Percentiles rank a stretch among this genome's conserved stretches.
Conservation (phyloP, 2,113 vertebrate species). For the Ailurus styani region DNA sequence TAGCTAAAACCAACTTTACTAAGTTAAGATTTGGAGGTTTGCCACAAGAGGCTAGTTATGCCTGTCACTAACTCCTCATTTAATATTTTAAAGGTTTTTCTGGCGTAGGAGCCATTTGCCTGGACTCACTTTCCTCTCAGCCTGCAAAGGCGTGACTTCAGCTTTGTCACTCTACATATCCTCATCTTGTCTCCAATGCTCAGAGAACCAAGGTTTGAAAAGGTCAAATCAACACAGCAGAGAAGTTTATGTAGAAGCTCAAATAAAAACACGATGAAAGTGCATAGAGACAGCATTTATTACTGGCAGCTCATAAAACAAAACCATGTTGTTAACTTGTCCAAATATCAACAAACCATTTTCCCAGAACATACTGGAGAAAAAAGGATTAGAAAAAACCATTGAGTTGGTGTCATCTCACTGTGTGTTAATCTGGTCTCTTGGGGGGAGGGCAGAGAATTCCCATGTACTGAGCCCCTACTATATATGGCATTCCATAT, state of each 20-base stretch:
- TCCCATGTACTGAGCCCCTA: neutral
- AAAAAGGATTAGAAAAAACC: neutral
- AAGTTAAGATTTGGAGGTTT: slow-evolving; percentile 61
- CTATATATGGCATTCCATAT: accelerated
- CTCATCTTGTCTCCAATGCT: slow-evolving; percentile 26
- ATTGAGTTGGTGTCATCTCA: neutral
- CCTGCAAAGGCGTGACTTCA: neutral
- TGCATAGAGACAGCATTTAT: neutral
- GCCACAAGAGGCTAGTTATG: slow-evolving; percentile 62
- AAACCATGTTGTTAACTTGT: neutral
- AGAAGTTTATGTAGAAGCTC: slow-evolving; percentile 67
- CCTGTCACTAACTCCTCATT: slow-evolving; percentile 72
- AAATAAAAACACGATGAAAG: slow-evolving; percentile 35
- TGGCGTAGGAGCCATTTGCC: neutral
- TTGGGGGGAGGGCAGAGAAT: neutral
- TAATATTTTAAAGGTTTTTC: slow-evolving; percentile 68
- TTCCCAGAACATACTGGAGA: neutral
- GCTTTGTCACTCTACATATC: neutral
- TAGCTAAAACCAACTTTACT: slow-evolving; percentile 53
- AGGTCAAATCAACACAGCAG: slow-evolving; percentile 63
- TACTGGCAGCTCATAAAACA: slow-evolving; percentile 48
- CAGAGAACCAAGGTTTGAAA: neutral
- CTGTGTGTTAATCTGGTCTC: neutral
- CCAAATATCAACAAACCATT: neutral
- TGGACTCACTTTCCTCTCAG: neutral